A percentile compares a stretch with the other conserved stretches of the same genome.
These are phyloP conservation scores for Pollenia griseotomentosa DNA, from an alignment of 2,888 invertebrate genomes.

Conservation along the genomic window DNA sequence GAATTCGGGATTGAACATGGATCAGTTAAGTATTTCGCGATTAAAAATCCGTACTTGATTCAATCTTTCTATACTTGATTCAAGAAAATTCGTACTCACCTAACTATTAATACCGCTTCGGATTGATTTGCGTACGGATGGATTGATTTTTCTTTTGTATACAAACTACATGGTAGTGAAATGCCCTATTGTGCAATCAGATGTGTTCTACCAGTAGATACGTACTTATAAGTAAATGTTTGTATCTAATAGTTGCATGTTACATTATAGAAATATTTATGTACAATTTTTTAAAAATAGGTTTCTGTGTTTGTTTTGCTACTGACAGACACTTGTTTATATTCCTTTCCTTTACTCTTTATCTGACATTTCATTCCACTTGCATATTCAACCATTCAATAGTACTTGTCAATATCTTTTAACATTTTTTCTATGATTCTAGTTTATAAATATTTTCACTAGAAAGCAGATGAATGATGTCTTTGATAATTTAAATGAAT, in stretches of 20 bases:
- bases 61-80: no score
- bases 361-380: background rate
- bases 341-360: background rate
- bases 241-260: background rate
- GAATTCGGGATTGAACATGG: no score
- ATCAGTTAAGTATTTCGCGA: no score
- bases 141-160: no score
- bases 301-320: slow-evolving; percentile 17
- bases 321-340: slow-evolving; percentile 37
- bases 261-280: background rate
- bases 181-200: no score
- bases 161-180: no score
- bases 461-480: slow-evolving; percentile 22
- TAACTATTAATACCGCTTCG: no score
- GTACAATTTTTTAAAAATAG: background rate
- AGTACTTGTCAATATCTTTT: slow-evolving; percentile 27
- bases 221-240: background rate
- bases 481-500: slow-evolving; percentile 34
- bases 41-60: no score
- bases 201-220: no score
- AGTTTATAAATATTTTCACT: slow-evolving; percentile 33
- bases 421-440: slow-evolving; percentile 5
- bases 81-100: no score
- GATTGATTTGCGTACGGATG: no score
- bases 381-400: slow-evolving; percentile 17